A percentile compares a stretch with the other conserved stretches of the same genome.
phyloP scores from a whole-genome alignment of 2,113 vertebrate species.

The Chaetodon auriga region DNA sequence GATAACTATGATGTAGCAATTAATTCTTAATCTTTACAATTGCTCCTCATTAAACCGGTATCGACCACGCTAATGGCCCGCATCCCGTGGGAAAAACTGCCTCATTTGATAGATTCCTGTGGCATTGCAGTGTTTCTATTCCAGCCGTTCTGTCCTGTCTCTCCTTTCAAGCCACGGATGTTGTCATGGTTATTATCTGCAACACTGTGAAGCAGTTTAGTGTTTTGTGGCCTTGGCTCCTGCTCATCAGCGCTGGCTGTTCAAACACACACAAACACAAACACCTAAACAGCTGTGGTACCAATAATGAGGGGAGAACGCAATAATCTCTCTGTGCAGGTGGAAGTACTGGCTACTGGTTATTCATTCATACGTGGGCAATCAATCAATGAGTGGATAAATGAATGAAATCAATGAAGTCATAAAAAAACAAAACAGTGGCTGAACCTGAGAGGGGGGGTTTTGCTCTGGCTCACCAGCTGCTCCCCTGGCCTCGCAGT shows the following conservation, averaged over 20 bases:
- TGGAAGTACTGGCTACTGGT: conserved; percentile 18
- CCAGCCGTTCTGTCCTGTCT: conserved; percentile 23
- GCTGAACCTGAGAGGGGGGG: background rate
- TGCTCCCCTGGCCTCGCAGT: conserved; percentile 3
- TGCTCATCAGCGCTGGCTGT: conserved; percentile 61
- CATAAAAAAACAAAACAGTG: background rate
- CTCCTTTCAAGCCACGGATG: conserved; percentile 41
- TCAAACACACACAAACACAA: conserved; percentile 63
- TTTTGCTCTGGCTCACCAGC: conserved; percentile 6
- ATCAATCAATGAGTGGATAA: conserved; percentile 33
- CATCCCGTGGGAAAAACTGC: conserved; percentile 30
- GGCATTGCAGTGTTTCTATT: conserved; percentile 27
- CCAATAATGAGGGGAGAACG: conserved; percentile 41
- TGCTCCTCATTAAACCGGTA: conserved; percentile 71
- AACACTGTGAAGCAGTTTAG: conserved; percentile 49
- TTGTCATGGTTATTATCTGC: conserved; percentile 81
- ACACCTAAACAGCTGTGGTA: conserved; percentile 52
- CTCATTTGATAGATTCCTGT: conserved; percentile 54
- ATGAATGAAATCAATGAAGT: conserved; percentile 24
- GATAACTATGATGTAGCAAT: conserved; percentile 60
- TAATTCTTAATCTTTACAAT: conserved; percentile 70
- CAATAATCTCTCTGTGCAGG: conserved; percentile 58
- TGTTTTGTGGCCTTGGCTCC: conserved; percentile 62
- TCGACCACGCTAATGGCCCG: conserved; percentile 52
- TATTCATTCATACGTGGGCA: conserved; percentile 23